Percentiles rank a stretch among this genome's conserved stretches.
Conservation (phyloP, 2,797 vertebrate genomes). For the Gambusia yucatana region DNA sequence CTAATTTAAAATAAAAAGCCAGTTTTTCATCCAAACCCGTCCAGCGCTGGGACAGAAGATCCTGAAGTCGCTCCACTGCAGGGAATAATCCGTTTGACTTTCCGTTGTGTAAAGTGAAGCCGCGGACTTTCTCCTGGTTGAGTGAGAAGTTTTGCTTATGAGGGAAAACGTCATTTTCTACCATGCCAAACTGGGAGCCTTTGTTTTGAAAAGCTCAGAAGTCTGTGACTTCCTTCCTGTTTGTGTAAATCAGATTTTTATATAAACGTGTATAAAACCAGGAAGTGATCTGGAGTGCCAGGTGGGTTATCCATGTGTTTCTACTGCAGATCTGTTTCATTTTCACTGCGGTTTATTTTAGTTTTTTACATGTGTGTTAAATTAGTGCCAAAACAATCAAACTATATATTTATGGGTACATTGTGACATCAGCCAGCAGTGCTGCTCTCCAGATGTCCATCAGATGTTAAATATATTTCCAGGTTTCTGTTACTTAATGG, state of each 20-base stretch:
- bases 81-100: conserved; percentile 27
- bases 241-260: conserved; percentile 48
- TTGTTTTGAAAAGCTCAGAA: conserved; percentile 21
- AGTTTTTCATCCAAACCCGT: conserved; percentile 16
- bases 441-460: conserved; percentile 45
- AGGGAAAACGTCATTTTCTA: conserved; percentile 35
- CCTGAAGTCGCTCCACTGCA: conserved; percentile 27
- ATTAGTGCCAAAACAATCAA: conserved; percentile 57
- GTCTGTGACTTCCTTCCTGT: conserved; percentile 47
- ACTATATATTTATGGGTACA: conserved; percentile 36
- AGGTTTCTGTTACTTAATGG: conserved; percentile 21
- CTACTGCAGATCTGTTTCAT: conserved; percentile 24
- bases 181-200: conserved; percentile 24
- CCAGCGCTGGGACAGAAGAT: conserved; percentile 17
- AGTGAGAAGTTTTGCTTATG: neutral
- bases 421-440: conserved; percentile 28
- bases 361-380: conserved; percentile 30
- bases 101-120: neutral
- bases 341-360: conserved; percentile 15
- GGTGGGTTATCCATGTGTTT: conserved; percentile 34
- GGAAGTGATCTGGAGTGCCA: conserved; percentile 46
- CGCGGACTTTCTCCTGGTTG: conserved; percentile 9
- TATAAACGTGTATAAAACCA: neutral
- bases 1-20: conserved; percentile 13
- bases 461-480: conserved; percentile 22